phyloP scores from a whole-genome alignment of 2,888 invertebrate species.

The Eristalinus sepulchralis region DNA sequence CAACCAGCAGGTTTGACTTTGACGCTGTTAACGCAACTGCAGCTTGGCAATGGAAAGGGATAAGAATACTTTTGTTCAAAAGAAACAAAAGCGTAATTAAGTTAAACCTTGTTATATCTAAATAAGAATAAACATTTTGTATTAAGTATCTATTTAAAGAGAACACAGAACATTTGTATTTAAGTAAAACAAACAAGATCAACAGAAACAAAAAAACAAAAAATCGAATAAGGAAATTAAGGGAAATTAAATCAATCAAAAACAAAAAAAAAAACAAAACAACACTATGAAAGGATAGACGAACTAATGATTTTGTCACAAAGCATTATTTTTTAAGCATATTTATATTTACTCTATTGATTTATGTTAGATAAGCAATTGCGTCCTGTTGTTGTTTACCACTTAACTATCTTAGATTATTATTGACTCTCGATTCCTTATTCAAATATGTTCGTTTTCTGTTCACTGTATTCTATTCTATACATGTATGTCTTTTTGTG shows the following conservation, averaged over 20 bases:
- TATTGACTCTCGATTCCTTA: slow-evolving; percentile 49
- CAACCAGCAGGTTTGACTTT: slow-evolving; percentile 41
- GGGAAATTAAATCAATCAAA: slow-evolving; percentile 5
- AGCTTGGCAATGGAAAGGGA: slow-evolving; percentile 40
- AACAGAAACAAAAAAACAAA: slow-evolving; percentile 3
- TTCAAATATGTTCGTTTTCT: slow-evolving; percentile 13
- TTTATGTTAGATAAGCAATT: slow-evolving; percentile 67
- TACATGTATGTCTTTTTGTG: slow-evolving; percentile 37
- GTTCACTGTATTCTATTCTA: slow-evolving; percentile 4
- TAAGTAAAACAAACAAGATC: slow-evolving; percentile 6
- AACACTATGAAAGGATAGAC: slow-evolving; percentile 24
- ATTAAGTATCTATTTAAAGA: slow-evolving; percentile 44
- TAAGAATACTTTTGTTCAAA: not conserved
- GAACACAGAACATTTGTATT: slow-evolving; percentile 13
- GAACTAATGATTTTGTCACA: slow-evolving; percentile 49
- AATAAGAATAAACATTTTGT: slow-evolving; percentile 44
- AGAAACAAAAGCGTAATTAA: slow-evolving; percentile 34
- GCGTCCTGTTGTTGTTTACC: slow-evolving; percentile 70
- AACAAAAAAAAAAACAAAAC: slow-evolving; percentile 13
- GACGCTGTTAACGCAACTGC: slow-evolving; percentile 45
- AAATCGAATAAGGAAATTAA: slow-evolving; percentile 20
- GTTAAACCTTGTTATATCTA: slow-evolving; percentile 52
- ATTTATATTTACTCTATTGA: slow-evolving; percentile 64
- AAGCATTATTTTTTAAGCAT: slow-evolving; percentile 56
- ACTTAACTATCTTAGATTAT: slow-evolving; percentile 65